Evolutionary conservation across 2,888 invertebrate species (phyloP).

Genomic region (Ectobius pallidus): DNA sequence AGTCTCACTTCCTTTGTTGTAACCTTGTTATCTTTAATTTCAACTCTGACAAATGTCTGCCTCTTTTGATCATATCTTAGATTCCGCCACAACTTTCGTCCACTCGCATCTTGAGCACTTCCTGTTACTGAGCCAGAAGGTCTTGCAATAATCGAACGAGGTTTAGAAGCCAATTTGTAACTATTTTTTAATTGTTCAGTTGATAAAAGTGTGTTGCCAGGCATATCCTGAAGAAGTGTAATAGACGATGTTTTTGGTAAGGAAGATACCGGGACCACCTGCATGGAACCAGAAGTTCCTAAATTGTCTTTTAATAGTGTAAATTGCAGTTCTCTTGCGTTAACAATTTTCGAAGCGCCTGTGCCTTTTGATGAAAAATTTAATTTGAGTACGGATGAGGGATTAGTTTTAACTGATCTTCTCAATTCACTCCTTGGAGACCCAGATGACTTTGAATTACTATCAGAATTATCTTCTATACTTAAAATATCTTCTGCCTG

Average conservation of each 20-base stretch:
- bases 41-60: neutral
- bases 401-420: too few species aligned
- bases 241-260: constrained; percentile 7
- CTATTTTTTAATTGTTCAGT: neutral
- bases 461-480: constrained; percentile 5
- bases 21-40: constrained; percentile 6
- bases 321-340: too few species aligned
- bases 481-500: constrained; percentile 4
- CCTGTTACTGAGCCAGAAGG: neutral
- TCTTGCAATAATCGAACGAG: constrained; percentile 9
- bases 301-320: neutral
- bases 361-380: too few species aligned
- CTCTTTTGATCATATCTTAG: too few species aligned
- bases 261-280: neutral
- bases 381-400: too few species aligned
- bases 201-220: neutral
- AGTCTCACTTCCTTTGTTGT: neutral
- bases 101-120: neutral
- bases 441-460: too few species aligned
- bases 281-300: neutral
- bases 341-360: too few species aligned
- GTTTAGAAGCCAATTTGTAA: neutral
- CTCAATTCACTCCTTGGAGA: too few species aligned
- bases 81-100: neutral
- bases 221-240: too few species aligned